phyloP scores from a whole-genome alignment of 1,140 invertebrate genomes.

The Carcinoscorpius rotundicauda region DNA sequence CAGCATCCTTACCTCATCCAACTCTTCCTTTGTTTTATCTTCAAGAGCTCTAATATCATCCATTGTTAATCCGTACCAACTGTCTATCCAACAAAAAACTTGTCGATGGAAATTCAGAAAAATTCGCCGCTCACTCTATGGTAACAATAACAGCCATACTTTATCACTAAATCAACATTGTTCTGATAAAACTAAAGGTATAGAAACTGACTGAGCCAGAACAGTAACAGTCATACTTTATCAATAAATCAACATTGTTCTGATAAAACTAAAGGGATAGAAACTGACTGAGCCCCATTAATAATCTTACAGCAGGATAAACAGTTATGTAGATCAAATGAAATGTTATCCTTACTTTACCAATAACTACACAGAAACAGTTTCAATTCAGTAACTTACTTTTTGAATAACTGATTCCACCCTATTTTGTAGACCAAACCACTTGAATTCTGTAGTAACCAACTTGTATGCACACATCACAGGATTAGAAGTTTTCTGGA shows the following conservation, averaged over 20 bases:
- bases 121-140: slow-evolving; percentile 59
- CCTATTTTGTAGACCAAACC: slow-evolving; percentile 91
- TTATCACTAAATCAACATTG: too few species aligned
- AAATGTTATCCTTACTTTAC: too few species aligned
- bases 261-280: too few species aligned
- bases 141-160: too few species aligned
- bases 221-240: too few species aligned
- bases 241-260: too few species aligned
- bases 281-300: too few species aligned
- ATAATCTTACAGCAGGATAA: too few species aligned
- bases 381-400: slow-evolving; percentile 28
- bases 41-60: slow-evolving; percentile 85
- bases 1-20: slow-evolving; percentile 44
- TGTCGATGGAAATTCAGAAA: slow-evolving; percentile 98
- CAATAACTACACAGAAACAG: too few species aligned
- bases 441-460: slow-evolving; percentile 96
- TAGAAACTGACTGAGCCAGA: too few species aligned
- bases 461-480: slow-evolving; percentile 99
- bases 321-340: too few species aligned
- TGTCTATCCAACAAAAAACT: slow-evolving; percentile 94
- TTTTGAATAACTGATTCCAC: slow-evolving; percentile 93
- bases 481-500: slow-evolving; percentile 47
- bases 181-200: too few species aligned
- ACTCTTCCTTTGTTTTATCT: slow-evolving; percentile 78
- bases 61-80: slow-evolving; percentile 90